Conservation (phyloP, 2,797 vertebrate genomes). For the Luscinia megarhynchos region DNA sequence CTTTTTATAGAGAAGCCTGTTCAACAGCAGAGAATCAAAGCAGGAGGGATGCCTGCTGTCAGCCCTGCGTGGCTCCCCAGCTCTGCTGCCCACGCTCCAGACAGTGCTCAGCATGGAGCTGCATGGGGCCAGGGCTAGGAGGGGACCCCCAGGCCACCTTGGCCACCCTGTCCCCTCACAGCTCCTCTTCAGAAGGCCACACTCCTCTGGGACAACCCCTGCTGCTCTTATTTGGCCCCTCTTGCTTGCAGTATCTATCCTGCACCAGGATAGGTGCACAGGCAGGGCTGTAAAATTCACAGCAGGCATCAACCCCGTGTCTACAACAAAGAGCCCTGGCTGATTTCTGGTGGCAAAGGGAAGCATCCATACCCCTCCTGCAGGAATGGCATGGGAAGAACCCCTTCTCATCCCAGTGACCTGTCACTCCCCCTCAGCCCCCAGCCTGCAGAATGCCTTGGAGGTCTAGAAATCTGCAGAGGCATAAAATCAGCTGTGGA, state of each 20-base stretch:
- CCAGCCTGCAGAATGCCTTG: not conserved
- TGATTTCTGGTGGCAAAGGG: not conserved
- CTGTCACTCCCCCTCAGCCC: not conserved
- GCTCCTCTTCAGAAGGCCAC: not conserved
- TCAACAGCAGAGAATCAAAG: not conserved
- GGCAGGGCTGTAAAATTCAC: not conserved
- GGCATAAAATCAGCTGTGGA: not conserved
- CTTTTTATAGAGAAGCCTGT: not conserved
- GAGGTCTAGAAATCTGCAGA: not conserved
- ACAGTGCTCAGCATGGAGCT: not conserved
- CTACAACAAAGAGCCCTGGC: not conserved
- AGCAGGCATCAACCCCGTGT: not conserved
- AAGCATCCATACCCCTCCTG: not conserved
- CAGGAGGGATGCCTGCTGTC: not conserved
- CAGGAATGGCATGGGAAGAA: not conserved
- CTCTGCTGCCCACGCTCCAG: not conserved
- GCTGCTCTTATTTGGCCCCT: not conserved
- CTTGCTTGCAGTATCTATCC: not conserved
- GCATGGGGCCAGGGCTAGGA: not conserved
- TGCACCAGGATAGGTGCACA: fast-evolving
- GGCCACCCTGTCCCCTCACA: not conserved
- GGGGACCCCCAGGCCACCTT: not conserved
- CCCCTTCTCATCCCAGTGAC: not conserved
- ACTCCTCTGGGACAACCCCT: not conserved
- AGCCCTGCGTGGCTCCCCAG: not conserved